Conservation (phyloP, 1,140 invertebrate species). For the Leptopilina boulardi region DNA sequence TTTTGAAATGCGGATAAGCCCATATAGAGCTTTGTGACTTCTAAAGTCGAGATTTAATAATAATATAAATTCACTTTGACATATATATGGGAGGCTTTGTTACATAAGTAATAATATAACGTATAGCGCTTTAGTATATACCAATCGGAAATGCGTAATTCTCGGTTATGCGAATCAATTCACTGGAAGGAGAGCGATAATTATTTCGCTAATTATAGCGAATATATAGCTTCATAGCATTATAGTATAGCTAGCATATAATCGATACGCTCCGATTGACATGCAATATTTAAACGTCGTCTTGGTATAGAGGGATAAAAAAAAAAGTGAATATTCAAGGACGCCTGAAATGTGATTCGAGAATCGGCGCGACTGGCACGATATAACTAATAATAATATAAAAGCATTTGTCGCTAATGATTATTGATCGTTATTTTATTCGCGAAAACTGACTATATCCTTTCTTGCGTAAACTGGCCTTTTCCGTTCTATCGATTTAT, state of each 20-base stretch:
- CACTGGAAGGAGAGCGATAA: conserved; percentile 33
- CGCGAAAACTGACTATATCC: conserved; percentile 36
- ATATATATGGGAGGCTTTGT: background rate
- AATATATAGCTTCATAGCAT: conserved; percentile 30
- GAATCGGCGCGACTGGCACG: conserved; percentile 45
- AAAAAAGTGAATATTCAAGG: conserved; percentile 48
- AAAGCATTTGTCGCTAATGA: conserved; percentile 46
- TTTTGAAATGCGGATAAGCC: background rate
- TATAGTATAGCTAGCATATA: conserved; percentile 30
- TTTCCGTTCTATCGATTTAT: conserved; percentile 35
- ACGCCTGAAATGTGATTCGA: conserved; percentile 46
- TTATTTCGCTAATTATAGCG: conserved; percentile 43
- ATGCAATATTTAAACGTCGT: conserved; percentile 42
- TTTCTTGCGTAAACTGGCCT: conserved; percentile 32
- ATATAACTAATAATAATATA: conserved; percentile 30
- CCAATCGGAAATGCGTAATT: conserved; percentile 34
- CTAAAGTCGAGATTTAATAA: background rate
- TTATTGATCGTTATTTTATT: conserved; percentile 57
- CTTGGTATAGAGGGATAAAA: conserved; percentile 36
- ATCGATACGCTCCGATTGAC: conserved; percentile 58
- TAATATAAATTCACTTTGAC: conserved; percentile 27
- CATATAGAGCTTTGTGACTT: background rate
- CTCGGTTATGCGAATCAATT: conserved; percentile 31
- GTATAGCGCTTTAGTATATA: background rate
- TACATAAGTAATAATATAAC: conserved; percentile 35